These are phyloP conservation scores for Spatulosminthurus flaviceps DNA, from an alignment of 2,888 invertebrate genomes.

Conservation along the genomic window DNA sequence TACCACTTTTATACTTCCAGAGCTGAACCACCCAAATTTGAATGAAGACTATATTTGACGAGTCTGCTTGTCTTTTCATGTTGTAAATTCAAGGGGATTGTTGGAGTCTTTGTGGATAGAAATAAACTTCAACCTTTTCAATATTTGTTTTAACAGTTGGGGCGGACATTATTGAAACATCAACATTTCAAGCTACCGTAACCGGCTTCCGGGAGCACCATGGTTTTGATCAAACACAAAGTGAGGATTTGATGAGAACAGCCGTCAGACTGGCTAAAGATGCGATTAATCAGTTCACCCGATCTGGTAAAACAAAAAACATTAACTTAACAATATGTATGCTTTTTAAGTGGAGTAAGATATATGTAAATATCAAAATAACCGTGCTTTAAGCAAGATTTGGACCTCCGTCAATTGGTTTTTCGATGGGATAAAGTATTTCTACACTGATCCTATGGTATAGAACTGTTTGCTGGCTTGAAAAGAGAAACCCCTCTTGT, in stretches of 20 bases:
- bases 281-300: slow-evolving; percentile 71
- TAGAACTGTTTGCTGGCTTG: slow-evolving; percentile 13
- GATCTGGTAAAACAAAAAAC: slow-evolving; percentile 7
- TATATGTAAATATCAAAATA: no score
- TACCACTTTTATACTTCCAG: no score
- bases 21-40: no score
- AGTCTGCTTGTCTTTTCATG: no score
- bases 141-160: slow-evolving; percentile 72
- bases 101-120: no score
- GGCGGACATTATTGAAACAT: slow-evolving; percentile 85
- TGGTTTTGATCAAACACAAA: slow-evolving; percentile 74
- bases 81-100: no score
- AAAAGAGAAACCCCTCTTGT: slow-evolving; percentile 71
- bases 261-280: slow-evolving; percentile 79
- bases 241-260: slow-evolving; percentile 76
- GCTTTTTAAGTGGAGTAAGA: background rate
- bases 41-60: no score
- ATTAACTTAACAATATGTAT: background rate
- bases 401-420: background rate
- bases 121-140: no score
- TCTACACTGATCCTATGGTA: background rate
- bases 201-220: slow-evolving; percentile 80
- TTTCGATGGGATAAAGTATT: slow-evolving; percentile 2
- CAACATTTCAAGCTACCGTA: slow-evolving; percentile 88
- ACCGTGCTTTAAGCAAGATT: no score